Conservation (phyloP, 1,140 invertebrate genomes). For the Drosophila tsacasi region DNA sequence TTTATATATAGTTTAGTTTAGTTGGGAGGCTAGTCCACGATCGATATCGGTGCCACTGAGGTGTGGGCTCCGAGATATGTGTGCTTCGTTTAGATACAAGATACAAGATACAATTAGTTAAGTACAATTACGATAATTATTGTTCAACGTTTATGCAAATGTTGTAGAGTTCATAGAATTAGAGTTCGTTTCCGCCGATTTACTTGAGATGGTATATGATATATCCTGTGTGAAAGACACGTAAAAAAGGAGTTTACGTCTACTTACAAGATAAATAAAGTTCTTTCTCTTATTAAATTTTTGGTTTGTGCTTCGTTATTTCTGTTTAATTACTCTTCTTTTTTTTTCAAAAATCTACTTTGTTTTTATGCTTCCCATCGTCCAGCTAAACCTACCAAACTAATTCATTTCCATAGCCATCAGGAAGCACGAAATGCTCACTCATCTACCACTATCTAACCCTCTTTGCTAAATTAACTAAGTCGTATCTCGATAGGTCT, state of each 20-base stretch:
- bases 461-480: conserved; percentile 38
- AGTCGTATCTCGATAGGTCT: conserved; percentile 28
- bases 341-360: conserved; percentile 32
- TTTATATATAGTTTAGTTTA: conserved; percentile 51
- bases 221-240: conserved; percentile 41
- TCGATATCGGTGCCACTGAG: conserved; percentile 42
- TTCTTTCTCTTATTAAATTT: conserved; percentile 37
- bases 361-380: conserved; percentile 4
- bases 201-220: conserved; percentile 45
- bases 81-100: conserved; percentile 79
- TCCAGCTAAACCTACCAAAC: conserved; percentile 61
- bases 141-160: conserved; percentile 79
- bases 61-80: conserved; percentile 71
- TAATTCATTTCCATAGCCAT: conserved; percentile 53
- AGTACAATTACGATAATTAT: conserved; percentile 82
- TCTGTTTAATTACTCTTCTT: neutral
- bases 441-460: conserved; percentile 30
- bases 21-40: conserved; percentile 41
- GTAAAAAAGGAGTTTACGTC: conserved; percentile 79
- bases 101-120: conserved; percentile 80
- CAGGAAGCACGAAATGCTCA: conserved; percentile 66
- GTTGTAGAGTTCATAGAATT: conserved; percentile 55
- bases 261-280: conserved; percentile 79
- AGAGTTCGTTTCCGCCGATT: conserved; percentile 46
- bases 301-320: conserved; percentile 68